Evolutionary conservation across 2,888 invertebrate species (phyloP), one percentile per base, ranked within the genome.

Genomic region (Entomobrya multifasciata): DNA sequence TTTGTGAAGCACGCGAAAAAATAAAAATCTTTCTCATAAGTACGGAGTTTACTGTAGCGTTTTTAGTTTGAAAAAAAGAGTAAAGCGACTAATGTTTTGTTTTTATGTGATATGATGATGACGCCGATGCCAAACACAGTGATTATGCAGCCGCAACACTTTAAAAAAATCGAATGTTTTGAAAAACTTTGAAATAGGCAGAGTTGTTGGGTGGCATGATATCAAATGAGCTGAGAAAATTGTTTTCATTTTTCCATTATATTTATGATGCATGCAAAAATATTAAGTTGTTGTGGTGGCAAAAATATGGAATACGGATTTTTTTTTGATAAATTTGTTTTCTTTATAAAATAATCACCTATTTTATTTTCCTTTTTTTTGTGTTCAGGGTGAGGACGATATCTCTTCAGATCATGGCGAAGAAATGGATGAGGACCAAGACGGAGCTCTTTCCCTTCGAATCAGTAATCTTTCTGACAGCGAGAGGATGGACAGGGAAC

Each of bases 321-420:
- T 22, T 52, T 76, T 41, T 36, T 22, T 10, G 55, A 13, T 30
- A 30, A 6, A 25, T 15, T 72, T 25, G 0, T 8, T 3, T 25
- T 70, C 25, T 44, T 22, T 22, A n/a, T 70, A 70, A 22, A 72
- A 47, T 22, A 57, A 57, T n/a, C 27, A 49, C 17, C 47, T 47
- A 78, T 52, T 78, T 76, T 81, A 74, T 47, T 27, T 1, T 62
- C 13, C 27, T 49, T 2, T 67, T 11, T 6, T 67, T 67, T 5
- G 44, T 83, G 79, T 88, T 17, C 55, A 89, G 89, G 79, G 83
- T 20, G 89, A 89, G 49, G 88, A 89, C 25, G 86, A 86, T 17
- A 88, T 88, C 80, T 89, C 87, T 70, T 90, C 90, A 10, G 90
- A 90, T 52, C 89, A 90, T 78, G 89, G 87, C n/a, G 89, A 87